Evolutionary conservation across 1,140 invertebrate genomes (phyloP).

Genomic region (Brachionus koreanus): DNA sequence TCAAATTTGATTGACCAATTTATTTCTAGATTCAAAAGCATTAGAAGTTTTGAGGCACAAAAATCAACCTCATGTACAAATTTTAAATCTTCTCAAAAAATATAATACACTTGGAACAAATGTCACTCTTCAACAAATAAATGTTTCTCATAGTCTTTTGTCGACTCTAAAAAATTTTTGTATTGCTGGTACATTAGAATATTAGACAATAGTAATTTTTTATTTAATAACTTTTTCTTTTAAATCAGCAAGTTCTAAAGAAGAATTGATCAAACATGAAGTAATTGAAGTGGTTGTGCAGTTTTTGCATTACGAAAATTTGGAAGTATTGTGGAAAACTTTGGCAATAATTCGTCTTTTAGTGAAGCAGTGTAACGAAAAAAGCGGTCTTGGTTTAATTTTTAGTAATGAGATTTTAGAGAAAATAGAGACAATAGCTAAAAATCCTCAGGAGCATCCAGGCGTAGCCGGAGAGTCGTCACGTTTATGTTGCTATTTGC

Average conservation of each 20-base stretch:
- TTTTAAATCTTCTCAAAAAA: slow-evolving; percentile 1
- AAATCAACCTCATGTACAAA: slow-evolving; percentile 14
- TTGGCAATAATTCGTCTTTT: slow-evolving; percentile 27
- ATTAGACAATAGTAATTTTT: background rate
- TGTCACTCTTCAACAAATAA: slow-evolving; percentile 9
- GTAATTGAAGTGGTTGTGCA: background rate
- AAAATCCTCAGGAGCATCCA: slow-evolving; percentile 29
- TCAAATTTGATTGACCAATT: background rate
- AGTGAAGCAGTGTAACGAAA: slow-evolving; percentile 18
- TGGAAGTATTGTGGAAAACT: slow-evolving; percentile 32
- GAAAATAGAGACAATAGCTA: slow-evolving; percentile 1
- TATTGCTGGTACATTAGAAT: background rate
- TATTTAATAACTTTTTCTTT: too few species aligned
- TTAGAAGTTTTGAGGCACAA: background rate
- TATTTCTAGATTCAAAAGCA: background rate
- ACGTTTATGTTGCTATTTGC: slow-evolving; percentile 28
- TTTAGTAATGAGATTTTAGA: slow-evolving; percentile 1
- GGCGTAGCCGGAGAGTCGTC: slow-evolving; percentile 15
- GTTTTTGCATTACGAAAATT: slow-evolving; percentile 24
- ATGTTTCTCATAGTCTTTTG: slow-evolving; percentile 8
- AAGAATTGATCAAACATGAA: slow-evolving; percentile 27
- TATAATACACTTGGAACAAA: background rate
- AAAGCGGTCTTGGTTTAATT: background rate
- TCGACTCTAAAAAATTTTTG: slow-evolving; percentile 30
- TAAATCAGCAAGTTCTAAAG: background rate